Evolutionary conservation across 1,140 invertebrate genomes (phyloP).

Genomic region (Drosophila kepulauana): DNA sequence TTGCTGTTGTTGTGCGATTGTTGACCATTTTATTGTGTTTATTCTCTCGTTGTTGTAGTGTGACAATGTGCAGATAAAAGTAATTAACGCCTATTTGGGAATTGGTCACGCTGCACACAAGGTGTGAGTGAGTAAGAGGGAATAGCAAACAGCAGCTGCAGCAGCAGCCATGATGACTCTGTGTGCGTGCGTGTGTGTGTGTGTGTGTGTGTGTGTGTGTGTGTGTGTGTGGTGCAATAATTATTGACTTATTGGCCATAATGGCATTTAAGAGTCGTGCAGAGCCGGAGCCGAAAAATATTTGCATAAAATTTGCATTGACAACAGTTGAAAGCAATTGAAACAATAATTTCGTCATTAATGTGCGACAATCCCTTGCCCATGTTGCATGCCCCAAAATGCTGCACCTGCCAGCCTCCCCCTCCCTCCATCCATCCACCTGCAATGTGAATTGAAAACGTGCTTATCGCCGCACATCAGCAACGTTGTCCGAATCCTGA

Average conservation of each 20-base stretch:
- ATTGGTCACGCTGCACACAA: constrained; percentile 39
- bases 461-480: constrained; percentile 78
- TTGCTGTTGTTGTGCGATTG: constrained; percentile 7
- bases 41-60: constrained; percentile 56
- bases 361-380: constrained; percentile 68
- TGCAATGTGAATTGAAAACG: constrained; percentile 75
- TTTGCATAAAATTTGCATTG: constrained; percentile 84
- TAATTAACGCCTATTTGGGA: constrained; percentile 79
- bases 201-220: too few species aligned
- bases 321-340: constrained; percentile 83
- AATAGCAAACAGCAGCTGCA: background rate
- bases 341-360: constrained; percentile 84
- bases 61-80: constrained; percentile 70
- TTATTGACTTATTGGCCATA: constrained; percentile 82
- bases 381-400: background rate
- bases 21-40: constrained; percentile 28
- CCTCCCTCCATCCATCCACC: constrained; percentile 19
- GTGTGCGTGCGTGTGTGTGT: background rate
- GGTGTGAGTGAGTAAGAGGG: background rate
- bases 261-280: constrained; percentile 67
- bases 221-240: constrained; percentile 48
- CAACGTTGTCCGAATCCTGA: constrained; percentile 27
- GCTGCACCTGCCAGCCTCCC: background rate
- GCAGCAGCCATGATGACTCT: constrained; percentile 17
- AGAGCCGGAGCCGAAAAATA: constrained; percentile 56